Percentiles rank a stretch among this genome's conserved stretches.
Evolutionary conservation across 2,888 invertebrate genomes (phyloP).

Genomic region (Adela reaumurella): DNA sequence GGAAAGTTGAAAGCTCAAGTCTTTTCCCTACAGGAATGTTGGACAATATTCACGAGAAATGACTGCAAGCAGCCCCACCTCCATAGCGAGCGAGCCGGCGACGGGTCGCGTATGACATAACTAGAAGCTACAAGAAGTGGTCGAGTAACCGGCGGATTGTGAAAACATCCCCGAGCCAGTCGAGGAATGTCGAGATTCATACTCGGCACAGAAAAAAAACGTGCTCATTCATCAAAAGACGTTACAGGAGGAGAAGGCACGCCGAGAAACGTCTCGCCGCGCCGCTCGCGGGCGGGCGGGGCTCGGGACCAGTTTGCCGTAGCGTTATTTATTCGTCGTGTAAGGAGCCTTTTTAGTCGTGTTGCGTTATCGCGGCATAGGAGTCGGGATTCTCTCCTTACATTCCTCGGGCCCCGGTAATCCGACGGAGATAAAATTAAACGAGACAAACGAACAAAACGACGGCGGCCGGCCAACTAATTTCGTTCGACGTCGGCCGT

Average conservation of each 20-base stretch:
- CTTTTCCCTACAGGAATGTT: too few relatives aligned
- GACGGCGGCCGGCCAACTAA: slow-evolving; percentile 49
- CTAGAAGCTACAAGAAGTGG: slow-evolving; percentile 1
- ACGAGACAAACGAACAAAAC: slow-evolving; percentile 54
- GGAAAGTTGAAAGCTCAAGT: too few relatives aligned
- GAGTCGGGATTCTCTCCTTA: slow-evolving; percentile 14
- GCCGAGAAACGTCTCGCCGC: slow-evolving; percentile 45
- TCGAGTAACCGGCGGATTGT: slow-evolving; percentile 5
- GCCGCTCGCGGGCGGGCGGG: slow-evolving; percentile 13
- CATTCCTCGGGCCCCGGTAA: slow-evolving; percentile 52
- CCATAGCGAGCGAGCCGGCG: too few relatives aligned
- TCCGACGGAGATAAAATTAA: slow-evolving; percentile 53
- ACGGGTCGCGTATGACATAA: not conserved
- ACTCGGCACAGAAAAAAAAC: not conserved
- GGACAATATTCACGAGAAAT: too few relatives aligned
- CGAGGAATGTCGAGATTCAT: slow-evolving; percentile 10
- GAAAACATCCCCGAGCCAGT: slow-evolving; percentile 2
- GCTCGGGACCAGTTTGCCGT: slow-evolving; percentile 31
- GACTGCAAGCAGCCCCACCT: too few relatives aligned
- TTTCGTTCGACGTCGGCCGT: slow-evolving; percentile 21
- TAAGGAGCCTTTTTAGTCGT: slow-evolving; percentile 45
- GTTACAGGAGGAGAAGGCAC: slow-evolving; percentile 6
- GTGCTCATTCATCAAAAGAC: not conserved
- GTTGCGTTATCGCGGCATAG: slow-evolving; percentile 18
- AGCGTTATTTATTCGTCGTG: slow-evolving; percentile 50